Conservation (phyloP, 2,888 invertebrate species). For the Bellardia bayeri region DNA sequence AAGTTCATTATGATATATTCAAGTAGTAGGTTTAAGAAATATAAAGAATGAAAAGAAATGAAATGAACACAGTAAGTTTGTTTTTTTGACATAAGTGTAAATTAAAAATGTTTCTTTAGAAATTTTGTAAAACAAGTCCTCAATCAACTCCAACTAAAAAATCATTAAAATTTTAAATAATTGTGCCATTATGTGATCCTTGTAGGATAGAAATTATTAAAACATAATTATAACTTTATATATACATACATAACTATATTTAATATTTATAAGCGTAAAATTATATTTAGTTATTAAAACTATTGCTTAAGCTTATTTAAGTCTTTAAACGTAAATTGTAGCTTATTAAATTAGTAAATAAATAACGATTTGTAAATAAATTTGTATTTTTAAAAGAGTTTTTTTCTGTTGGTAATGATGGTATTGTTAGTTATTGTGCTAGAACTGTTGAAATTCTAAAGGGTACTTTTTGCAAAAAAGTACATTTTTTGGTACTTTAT, state of each 20-base stretch:
- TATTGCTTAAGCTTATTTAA: not conserved
- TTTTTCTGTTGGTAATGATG: no score
- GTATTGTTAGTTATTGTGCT: no score
- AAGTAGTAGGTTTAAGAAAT: not conserved
- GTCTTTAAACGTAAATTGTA: not conserved
- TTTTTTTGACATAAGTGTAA: no score
- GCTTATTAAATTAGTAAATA: not conserved
- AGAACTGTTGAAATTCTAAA: no score
- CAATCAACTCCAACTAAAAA: not conserved
- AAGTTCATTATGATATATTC: constrained; percentile 10
- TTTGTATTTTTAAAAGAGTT: not conserved
- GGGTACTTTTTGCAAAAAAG: no score
- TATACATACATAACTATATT: not conserved
- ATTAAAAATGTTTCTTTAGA: not conserved
- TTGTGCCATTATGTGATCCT: constrained; percentile 82
- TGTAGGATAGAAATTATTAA: constrained; percentile 56
- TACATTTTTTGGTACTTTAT: no score
- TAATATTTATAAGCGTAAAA: not conserved
- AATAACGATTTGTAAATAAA: constrained; percentile 12
- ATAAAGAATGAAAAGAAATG: not conserved
- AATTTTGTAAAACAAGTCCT: not conserved
- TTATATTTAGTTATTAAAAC: constrained; percentile 3
- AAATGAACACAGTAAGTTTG: not conserved
- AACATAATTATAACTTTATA: not conserved
- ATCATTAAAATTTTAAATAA: constrained; percentile 21